These are phyloP conservation scores for Spicauda simplicius DNA, from an alignment of 2,888 invertebrate genomes.

Conservation along the genomic window DNA sequence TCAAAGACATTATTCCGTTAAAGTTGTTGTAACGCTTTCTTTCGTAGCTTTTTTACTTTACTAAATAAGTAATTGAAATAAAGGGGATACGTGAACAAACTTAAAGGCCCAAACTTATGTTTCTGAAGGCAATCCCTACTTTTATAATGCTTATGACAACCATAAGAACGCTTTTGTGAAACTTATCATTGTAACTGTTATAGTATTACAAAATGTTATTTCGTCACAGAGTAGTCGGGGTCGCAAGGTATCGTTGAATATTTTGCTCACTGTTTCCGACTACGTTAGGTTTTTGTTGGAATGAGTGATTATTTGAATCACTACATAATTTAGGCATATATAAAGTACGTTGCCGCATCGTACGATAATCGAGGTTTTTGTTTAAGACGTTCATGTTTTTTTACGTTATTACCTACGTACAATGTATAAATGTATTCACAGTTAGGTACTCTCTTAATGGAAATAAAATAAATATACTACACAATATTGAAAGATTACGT, in stretches of 20 bases:
- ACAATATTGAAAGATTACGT: too few species aligned
- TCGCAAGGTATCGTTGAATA: constrained; percentile 35
- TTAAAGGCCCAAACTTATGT: too few species aligned
- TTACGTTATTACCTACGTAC: background rate
- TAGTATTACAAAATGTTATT: constrained; percentile 17
- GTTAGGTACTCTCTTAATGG: too few species aligned
- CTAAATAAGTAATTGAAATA: too few species aligned
- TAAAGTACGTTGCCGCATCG: background rate
- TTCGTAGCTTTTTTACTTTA: background rate
- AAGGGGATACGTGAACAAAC: too few species aligned
- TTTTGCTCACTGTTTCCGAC: constrained; percentile 35
- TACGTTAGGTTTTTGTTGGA: constrained; percentile 33
- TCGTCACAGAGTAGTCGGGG: constrained; percentile 34
- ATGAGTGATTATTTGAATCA: constrained; percentile 26
- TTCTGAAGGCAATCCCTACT: too few species aligned
- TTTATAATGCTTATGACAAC: too few species aligned
- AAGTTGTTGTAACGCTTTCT: background rate
- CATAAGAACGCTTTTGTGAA: too few species aligned
- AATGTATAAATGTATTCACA: too few species aligned
- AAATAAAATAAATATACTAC: too few species aligned
- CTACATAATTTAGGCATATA: constrained; percentile 20
- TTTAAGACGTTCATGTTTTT: background rate
- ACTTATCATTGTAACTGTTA: background rate
- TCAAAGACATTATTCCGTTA: background rate
- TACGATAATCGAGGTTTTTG: background rate